Percentiles rank a stretch among this genome's conserved stretches.
Evolutionary conservation across 1,140 invertebrate genomes (phyloP).

Genomic region (Drosophila tristis): DNA sequence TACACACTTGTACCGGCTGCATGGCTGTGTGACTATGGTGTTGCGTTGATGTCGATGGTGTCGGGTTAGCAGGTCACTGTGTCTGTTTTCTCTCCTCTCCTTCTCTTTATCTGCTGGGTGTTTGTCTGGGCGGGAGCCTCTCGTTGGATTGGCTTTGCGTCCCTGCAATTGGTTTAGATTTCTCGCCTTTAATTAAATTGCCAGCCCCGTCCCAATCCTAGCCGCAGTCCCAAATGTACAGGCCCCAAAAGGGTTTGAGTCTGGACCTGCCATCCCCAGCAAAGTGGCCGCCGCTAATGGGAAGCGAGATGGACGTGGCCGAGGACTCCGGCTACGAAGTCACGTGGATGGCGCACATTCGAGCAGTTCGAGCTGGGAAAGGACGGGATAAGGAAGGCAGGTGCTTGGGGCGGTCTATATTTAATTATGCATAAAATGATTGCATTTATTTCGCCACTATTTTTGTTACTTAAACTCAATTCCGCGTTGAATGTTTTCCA

Average conservation of each 20-base stretch:
- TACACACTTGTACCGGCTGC: too few relatives aligned
- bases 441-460: constrained; percentile 38
- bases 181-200: constrained; percentile 34
- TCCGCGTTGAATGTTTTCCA: neutral
- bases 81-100: neutral
- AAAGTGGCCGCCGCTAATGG: constrained; percentile 20
- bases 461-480: constrained; percentile 22
- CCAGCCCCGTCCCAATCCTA: constrained; percentile 11
- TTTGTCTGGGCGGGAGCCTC: neutral
- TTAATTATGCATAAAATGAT: constrained; percentile 33
- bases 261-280: too few relatives aligned
- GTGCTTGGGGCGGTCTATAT: neutral
- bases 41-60: constrained; percentile 1
- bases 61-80: constrained; percentile 6
- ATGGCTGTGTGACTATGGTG: neutral
- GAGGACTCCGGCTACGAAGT: too few relatives aligned
- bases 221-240: too few relatives aligned
- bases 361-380: too few relatives aligned
- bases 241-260: too few relatives aligned
- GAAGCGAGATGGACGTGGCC: neutral
- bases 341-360: too few relatives aligned
- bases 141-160: constrained; percentile 39
- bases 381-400: too few relatives aligned
- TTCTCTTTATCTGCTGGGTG: neutral
- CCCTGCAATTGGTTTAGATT: constrained; percentile 32